phyloP scores from a whole-genome alignment of 2,113 vertebrate genomes.

The Lutjanus erythropterus region DNA sequence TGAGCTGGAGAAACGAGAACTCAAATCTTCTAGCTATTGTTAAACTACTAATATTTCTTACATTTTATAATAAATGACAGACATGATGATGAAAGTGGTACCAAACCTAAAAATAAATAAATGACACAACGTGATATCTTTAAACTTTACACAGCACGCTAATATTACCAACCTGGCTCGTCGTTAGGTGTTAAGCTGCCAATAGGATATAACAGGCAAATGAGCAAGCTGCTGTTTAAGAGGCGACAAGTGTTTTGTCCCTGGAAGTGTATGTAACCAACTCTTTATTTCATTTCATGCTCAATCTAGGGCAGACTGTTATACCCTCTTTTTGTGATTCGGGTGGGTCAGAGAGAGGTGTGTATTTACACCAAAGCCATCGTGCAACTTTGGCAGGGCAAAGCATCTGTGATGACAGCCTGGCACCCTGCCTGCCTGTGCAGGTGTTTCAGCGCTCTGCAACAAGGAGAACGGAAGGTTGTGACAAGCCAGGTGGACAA shows the following conservation, averaged over 20 bases:
- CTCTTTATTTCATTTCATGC: neutral
- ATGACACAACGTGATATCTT: neutral
- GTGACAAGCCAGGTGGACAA: constrained; percentile 56
- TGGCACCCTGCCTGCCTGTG: constrained; percentile 56
- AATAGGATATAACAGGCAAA: neutral
- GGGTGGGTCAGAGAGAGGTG: neutral
- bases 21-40: neutral
- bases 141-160: neutral
- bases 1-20: neutral
- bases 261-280: neutral
- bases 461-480: constrained; percentile 51
- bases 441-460: constrained; percentile 67
- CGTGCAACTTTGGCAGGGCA: constrained; percentile 1
- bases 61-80: neutral
- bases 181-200: neutral
- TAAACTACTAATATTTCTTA: neutral
- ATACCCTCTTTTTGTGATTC: neutral
- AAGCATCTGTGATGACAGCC: constrained; percentile 22
- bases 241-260: neutral
- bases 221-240: neutral
- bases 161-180: neutral
- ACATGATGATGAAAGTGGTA: neutral
- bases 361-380: constrained; percentile 7
- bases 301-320: neutral
- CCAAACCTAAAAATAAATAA: neutral